phyloP scores from a whole-genome alignment of 1,140 invertebrate genomes.

The Caenorhabditis elegans region DNA sequence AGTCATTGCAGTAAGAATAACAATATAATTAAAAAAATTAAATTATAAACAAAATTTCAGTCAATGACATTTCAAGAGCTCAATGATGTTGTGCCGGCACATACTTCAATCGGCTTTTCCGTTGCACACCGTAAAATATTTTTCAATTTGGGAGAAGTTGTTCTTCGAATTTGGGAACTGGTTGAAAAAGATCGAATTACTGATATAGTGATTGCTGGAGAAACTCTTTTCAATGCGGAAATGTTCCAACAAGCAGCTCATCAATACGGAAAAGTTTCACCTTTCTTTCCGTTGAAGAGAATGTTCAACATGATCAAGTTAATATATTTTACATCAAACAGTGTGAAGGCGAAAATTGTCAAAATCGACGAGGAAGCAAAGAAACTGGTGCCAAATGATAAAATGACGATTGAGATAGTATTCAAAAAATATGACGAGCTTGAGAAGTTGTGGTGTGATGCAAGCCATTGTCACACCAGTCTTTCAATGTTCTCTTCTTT shows the following conservation, averaged over 20 bases:
- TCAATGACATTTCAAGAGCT: background rate
- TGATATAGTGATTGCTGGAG: constrained; percentile 34
- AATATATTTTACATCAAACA: constrained; percentile 8
- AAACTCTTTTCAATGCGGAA: constrained; percentile 23
- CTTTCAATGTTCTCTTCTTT: constrained; percentile 43
- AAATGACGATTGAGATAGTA: constrained; percentile 4
- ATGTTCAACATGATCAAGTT: constrained; percentile 14
- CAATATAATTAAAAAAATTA: no score
- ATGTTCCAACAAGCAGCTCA: constrained; percentile 28
- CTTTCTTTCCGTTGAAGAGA: constrained; percentile 11
- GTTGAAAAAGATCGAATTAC: constrained; percentile 31
- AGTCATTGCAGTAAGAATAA: background rate
- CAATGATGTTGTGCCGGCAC: background rate
- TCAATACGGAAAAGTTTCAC: background rate
- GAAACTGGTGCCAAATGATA: background rate
- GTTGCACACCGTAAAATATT: background rate
- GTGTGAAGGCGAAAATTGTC: background rate
- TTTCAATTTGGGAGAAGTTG: constrained; percentile 31
- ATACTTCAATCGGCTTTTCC: background rate
- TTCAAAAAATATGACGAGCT: background rate
- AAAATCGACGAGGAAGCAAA: background rate
- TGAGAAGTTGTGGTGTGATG: constrained; percentile 11
- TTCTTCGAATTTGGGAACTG: constrained; percentile 25
- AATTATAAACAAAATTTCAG: background rate
- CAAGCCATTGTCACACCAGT: constrained; percentile 5